These are phyloP conservation scores for Chironomus striatipennis DNA, from an alignment of 1,140 invertebrate genomes.

Conservation along the genomic window DNA sequence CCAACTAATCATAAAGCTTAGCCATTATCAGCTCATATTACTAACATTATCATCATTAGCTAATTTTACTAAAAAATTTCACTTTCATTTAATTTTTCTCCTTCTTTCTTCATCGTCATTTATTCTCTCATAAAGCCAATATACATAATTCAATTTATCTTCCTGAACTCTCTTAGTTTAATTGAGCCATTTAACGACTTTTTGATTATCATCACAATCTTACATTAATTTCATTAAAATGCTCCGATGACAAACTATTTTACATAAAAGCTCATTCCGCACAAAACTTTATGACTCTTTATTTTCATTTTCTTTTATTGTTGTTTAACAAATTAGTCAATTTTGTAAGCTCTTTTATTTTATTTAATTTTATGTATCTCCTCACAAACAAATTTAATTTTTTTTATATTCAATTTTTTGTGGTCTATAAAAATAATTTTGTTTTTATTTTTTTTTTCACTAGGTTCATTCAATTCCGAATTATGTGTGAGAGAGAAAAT, in stretches of 20 bases:
- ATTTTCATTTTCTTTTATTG: not conserved
- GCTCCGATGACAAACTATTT: not conserved
- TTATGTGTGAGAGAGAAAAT: not conserved
- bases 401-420: not conserved
- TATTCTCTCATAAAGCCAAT: too few species aligned
- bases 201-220: not conserved
- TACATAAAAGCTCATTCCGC: not conserved
- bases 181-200: not conserved
- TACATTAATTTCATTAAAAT: not conserved
- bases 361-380: not conserved
- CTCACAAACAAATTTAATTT: not conserved
- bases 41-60: too few species aligned
- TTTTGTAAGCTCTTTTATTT: not conserved
- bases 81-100: too few species aligned
- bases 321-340: constrained; percentile 6
- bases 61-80: too few species aligned
- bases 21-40: too few species aligned
- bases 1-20: too few species aligned
- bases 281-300: not conserved
- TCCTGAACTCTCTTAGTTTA: too few species aligned
- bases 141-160: too few species aligned
- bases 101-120: too few species aligned
- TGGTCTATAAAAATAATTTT: not conserved
- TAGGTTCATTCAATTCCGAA: too few species aligned
- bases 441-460: too few species aligned